A percentile compares a stretch with the other conserved stretches of the same genome.
Conservation (phyloP, 2,888 invertebrate genomes). For the Diplazon laetatorius region DNA sequence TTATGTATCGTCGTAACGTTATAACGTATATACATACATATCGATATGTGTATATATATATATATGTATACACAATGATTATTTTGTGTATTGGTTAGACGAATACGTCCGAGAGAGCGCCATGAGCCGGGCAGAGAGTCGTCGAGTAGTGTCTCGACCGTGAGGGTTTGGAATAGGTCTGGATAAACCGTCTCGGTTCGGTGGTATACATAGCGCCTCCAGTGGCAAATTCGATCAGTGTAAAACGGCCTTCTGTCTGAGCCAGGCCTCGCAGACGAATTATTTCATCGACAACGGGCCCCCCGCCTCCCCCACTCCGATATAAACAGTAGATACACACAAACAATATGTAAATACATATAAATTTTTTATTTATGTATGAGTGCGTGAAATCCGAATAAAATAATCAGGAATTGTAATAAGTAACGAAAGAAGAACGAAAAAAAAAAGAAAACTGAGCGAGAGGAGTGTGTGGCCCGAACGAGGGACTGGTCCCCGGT, state of each 20-base stretch:
- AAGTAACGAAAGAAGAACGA: background rate
- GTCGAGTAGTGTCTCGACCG: conserved; percentile 41
- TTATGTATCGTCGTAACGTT: background rate
- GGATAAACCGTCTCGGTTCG: conserved; percentile 27
- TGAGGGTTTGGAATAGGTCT: conserved; percentile 35
- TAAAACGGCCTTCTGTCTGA: conserved; percentile 79
- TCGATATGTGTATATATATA: background rate
- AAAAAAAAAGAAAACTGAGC: background rate
- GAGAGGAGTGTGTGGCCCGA: conserved; percentile 17
- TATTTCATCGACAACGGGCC: conserved; percentile 37
- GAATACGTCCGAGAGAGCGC: conserved; percentile 16
- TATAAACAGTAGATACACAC: conserved; percentile 5
- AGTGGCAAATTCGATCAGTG: conserved; percentile 77
- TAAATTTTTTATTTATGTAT: too few species aligned
- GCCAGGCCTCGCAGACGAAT: conserved; percentile 55
- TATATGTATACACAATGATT: background rate
- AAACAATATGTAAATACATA: too few species aligned
- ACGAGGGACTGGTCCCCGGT: conserved; percentile 9
- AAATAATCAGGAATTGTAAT: background rate
- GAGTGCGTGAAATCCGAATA: too few species aligned
- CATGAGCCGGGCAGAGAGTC: too few species aligned
- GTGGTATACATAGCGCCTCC: conserved; percentile 77
- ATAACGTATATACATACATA: background rate
- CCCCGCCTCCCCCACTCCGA: too few species aligned
- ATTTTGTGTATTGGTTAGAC: conserved; percentile 27